Evolutionary conservation across 2,113 vertebrate genomes (phyloP).

Genomic region (Ramphastos sulfuratus): DNA sequence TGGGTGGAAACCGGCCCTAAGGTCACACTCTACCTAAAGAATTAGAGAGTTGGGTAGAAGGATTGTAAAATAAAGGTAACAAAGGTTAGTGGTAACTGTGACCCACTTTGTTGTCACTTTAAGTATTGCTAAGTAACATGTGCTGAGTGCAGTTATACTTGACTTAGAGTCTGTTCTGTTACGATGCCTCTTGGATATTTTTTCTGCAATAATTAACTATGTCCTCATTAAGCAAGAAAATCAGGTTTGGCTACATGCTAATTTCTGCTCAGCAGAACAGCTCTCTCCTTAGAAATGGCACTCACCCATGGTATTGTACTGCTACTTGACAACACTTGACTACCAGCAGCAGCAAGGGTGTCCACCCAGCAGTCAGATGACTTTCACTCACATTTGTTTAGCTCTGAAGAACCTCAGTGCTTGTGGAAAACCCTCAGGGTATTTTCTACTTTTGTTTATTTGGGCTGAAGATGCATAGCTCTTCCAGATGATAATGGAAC

Average conservation of each 20-base stretch:
- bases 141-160: not conserved
- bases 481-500: not conserved
- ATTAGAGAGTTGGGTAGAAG: not conserved
- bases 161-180: not conserved
- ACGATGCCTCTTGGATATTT: not conserved
- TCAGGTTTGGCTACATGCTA: not conserved
- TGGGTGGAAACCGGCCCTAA: not conserved
- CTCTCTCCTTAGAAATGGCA: not conserved
- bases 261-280: not conserved
- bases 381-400: not conserved
- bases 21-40: not conserved
- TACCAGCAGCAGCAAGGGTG: not conserved
- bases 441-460: not conserved
- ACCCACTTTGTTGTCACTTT: not conserved
- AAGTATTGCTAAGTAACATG: not conserved
- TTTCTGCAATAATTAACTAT: not conserved
- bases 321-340: not conserved
- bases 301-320: accelerated
- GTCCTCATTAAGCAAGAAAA: not conserved
- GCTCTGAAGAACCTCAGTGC: not conserved
- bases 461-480: not conserved
- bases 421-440: not conserved
- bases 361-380: not conserved
- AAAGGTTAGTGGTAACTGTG: not conserved
- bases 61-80: not conserved